Percentiles rank a stretch among this genome's conserved stretches.
phyloP scores from a whole-genome alignment of 2,888 invertebrate genomes.

The Oeneis ivallda region DNA sequence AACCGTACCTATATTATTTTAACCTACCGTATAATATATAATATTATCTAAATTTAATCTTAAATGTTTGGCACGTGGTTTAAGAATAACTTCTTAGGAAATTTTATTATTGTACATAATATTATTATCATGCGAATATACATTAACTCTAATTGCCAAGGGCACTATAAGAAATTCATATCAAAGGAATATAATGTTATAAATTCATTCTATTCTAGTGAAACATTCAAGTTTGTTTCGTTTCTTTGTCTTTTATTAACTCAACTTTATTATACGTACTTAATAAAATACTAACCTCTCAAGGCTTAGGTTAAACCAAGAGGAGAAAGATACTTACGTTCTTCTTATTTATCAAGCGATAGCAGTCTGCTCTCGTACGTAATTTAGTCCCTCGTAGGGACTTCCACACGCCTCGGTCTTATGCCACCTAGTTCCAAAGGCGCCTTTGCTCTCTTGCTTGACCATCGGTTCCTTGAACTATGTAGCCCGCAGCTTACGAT shows the following conservation, averaged over 20 bases:
- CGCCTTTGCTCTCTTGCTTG: too few relatives aligned
- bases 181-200: slow-evolving; percentile 1
- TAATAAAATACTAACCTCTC: background rate
- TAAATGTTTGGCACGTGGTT: background rate
- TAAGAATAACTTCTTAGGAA: background rate
- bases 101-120: background rate
- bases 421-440: too few relatives aligned
- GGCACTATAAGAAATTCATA: slow-evolving; percentile 1
- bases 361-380: too few relatives aligned
- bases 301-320: background rate
- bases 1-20: too few relatives aligned
- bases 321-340: background rate
- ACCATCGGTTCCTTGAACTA: too few relatives aligned
- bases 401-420: too few relatives aligned
- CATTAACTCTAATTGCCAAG: background rate
- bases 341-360: too few relatives aligned
- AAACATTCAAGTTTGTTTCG: background rate
- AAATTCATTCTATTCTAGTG: background rate
- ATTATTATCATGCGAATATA: background rate
- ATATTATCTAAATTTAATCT: background rate
- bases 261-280: background rate
- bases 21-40: too few relatives aligned
- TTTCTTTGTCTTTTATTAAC: background rate
- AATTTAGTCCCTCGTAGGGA: too few relatives aligned
- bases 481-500: too few relatives aligned